phyloP scores from a whole-genome alignment of 2,797 vertebrate species.

The Sebastes hubbsi region DNA sequence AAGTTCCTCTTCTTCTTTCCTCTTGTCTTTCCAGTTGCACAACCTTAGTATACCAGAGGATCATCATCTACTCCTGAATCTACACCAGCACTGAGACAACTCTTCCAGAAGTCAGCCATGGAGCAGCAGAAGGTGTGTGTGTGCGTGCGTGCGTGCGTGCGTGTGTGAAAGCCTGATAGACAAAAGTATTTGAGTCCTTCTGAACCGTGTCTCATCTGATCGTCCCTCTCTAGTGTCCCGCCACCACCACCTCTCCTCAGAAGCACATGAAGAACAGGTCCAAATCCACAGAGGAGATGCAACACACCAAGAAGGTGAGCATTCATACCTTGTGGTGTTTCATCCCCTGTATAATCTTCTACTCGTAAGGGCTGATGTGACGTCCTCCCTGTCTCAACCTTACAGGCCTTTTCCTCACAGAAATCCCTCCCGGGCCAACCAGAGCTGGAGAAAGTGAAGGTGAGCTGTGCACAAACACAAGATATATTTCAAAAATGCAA shows the following conservation, averaged over 20 bases:
- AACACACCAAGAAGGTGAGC: slow-evolving; percentile 85
- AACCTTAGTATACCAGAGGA: not conserved
- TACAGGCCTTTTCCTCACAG: slow-evolving; percentile 86
- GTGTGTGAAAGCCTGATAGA: not conserved
- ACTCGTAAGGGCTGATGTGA: not conserved
- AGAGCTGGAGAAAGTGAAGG: slow-evolving; percentile 85
- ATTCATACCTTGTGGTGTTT: not conserved
- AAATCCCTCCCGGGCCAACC: slow-evolving; percentile 87
- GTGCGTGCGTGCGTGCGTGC: slow-evolving; percentile 12
- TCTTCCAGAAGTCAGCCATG: slow-evolving; percentile 59
- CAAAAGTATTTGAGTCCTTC: not conserved
- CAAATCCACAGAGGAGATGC: slow-evolving; percentile 88
- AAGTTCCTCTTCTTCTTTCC: not conserved
- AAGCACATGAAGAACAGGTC: slow-evolving; percentile 87
- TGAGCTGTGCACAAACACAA: slow-evolving; percentile 37
- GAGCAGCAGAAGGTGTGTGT: slow-evolving; percentile 77
- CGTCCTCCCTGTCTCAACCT: not conserved
- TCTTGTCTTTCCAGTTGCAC: not conserved
- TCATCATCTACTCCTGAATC: slow-evolving; percentile 6
- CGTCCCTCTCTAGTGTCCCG: slow-evolving; percentile 60
- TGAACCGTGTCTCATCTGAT: not conserved
- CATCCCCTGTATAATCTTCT: not conserved
- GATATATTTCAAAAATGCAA: not conserved
- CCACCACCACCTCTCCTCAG: slow-evolving; percentile 84
- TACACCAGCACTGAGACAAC: not conserved